Conservation (phyloP, 2,888 invertebrate species). For the Idaea straminata region DNA sequence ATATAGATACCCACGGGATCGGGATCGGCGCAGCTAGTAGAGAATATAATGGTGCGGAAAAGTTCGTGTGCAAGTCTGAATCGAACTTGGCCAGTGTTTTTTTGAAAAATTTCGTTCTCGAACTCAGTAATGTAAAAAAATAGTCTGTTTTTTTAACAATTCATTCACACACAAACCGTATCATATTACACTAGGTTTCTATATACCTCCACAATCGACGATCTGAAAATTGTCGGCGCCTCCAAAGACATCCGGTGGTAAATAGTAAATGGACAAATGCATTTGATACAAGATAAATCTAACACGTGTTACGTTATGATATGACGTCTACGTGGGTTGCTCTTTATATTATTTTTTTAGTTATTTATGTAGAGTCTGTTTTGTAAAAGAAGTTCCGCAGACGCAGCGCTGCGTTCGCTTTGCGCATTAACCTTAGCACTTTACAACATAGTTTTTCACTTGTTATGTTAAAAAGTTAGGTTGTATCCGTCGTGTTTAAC, state of each 20-base stretch:
- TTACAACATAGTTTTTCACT: background rate
- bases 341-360: constrained; percentile 29
- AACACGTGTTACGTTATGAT: constrained; percentile 61
- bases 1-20: no score
- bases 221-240: constrained; percentile 46
- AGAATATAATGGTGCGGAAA: no score
- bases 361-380: constrained; percentile 3
- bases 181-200: constrained; percentile 5
- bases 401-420: no score
- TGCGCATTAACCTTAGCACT: no score
- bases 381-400: no score
- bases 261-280: constrained; percentile 36
- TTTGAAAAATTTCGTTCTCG: background rate
- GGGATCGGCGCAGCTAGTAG: no score
- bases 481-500: no score
- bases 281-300: constrained; percentile 60
- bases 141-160: no score
- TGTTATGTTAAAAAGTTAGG: background rate
- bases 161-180: constrained; percentile 14
- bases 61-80: no score
- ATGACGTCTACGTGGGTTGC: constrained; percentile 57
- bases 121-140: no score
- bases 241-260: constrained; percentile 65
- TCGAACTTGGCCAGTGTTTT: background rate
- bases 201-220: constrained; percentile 15